Evolutionary conservation across 2,113 vertebrate species (phyloP).

Genomic region (Asarcornis scutulata): DNA sequence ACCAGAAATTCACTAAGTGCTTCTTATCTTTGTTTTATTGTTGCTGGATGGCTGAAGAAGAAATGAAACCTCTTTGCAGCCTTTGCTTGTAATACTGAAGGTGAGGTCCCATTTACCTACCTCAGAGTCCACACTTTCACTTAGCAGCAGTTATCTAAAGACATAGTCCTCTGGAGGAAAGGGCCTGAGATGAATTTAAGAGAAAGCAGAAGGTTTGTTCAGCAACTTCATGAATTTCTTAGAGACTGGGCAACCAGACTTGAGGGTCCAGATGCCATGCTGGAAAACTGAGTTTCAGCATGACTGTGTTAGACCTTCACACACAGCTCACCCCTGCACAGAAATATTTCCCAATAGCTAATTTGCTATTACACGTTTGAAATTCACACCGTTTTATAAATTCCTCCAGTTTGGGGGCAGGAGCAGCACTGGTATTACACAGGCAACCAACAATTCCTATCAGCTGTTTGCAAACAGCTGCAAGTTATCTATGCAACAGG

Average conservation of each 20-base stretch:
- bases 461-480: slow-evolving; percentile 37
- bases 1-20: background rate
- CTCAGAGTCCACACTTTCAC: background rate
- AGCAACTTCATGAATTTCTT: background rate
- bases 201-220: background rate
- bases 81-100: background rate
- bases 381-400: background rate
- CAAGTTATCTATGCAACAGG: background rate
- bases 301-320: background rate
- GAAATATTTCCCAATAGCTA: background rate
- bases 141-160: background rate
- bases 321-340: background rate
- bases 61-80: background rate
- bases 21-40: background rate
- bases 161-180: background rate
- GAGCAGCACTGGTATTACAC: background rate
- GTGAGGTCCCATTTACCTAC: background rate
- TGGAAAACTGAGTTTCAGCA: background rate
- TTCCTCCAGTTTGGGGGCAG: background rate
- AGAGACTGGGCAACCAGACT: fast-evolving
- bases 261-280: background rate
- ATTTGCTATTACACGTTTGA: background rate
- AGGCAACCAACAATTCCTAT: background rate
- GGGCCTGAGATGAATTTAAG: fast-evolving
- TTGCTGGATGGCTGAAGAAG: background rate